Conservation (phyloP, 2,113 vertebrate genomes). For the Aspidoscelis tigris region DNA sequence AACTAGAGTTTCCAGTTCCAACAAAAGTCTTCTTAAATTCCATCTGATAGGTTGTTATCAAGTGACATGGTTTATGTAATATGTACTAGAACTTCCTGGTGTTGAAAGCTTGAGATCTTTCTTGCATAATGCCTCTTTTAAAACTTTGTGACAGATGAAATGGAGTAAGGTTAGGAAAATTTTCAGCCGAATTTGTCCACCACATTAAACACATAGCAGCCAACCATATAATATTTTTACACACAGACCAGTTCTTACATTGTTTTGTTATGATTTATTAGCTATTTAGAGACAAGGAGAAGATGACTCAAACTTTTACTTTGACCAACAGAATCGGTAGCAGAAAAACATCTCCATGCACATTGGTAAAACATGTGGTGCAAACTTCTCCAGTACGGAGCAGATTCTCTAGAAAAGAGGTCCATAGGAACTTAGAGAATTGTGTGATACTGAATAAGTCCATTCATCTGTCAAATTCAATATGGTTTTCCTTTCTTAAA, state of each 20-base stretch:
- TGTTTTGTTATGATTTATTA: not conserved
- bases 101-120: not conserved
- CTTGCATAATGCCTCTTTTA: fast-evolving
- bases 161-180: not conserved
- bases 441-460: too few relatives aligned
- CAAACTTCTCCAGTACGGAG: not conserved
- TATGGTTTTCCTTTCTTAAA: too few relatives aligned
- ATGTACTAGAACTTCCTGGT: not conserved
- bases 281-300: not conserved
- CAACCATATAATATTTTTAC: not conserved
- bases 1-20: slow-evolving; percentile 39
- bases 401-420: not conserved
- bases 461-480: too few relatives aligned
- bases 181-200: not conserved
- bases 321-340: not conserved
- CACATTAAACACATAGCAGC: not conserved
- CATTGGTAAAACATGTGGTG: not conserved
- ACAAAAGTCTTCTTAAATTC: not conserved
- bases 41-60: slow-evolving; percentile 29
- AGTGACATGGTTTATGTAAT: slow-evolving; percentile 11
- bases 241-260: not conserved
- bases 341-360: not conserved
- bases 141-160: not conserved
- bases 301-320: not conserved
- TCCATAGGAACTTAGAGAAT: too few relatives aligned